Percentiles rank a stretch among this genome's conserved stretches.
phyloP scores from a whole-genome alignment of 2,797 vertebrate genomes.

The Rhinella marina region DNA sequence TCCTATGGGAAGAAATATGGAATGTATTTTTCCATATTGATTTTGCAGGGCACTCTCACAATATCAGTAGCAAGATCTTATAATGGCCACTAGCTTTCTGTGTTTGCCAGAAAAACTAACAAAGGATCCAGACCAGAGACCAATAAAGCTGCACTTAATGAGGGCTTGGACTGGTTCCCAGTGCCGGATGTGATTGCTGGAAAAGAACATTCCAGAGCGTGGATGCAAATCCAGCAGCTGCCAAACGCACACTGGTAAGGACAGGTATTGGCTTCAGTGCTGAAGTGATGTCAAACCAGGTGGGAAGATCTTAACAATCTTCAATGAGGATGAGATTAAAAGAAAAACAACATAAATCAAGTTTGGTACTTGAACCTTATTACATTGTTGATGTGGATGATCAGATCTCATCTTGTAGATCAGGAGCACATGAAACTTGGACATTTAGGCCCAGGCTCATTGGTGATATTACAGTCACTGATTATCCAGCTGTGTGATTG shows the following conservation, averaged over 20 bases:
- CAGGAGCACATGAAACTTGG: not conserved
- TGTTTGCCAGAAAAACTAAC: constrained; percentile 54
- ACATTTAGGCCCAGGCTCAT: not conserved
- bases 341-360: constrained; percentile 7
- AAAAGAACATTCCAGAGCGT: constrained; percentile 48
- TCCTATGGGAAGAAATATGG: constrained; percentile 25
- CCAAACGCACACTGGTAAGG: constrained; percentile 45
- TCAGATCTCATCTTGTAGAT: not conserved
- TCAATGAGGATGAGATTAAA: not conserved
- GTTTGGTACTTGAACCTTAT: not conserved
- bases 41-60: constrained; percentile 17
- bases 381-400: not conserved
- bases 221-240: constrained; percentile 51
- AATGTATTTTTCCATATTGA: constrained; percentile 20
- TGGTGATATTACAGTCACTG: too few species aligned
- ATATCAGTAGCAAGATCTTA: constrained; percentile 51
- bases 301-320: constrained; percentile 19
- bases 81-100: constrained; percentile 40
- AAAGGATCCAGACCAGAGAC: constrained; percentile 54
- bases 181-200: constrained; percentile 51
- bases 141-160: constrained; percentile 54
- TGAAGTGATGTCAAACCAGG: constrained; percentile 42
- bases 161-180: constrained; percentile 48
- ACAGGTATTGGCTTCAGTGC: constrained; percentile 31
- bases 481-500: too few species aligned